Percentiles rank a stretch among this genome's conserved stretches.
Evolutionary conservation across 2,888 invertebrate genomes (phyloP).

Genomic region (Megastigmus dorsalis): DNA sequence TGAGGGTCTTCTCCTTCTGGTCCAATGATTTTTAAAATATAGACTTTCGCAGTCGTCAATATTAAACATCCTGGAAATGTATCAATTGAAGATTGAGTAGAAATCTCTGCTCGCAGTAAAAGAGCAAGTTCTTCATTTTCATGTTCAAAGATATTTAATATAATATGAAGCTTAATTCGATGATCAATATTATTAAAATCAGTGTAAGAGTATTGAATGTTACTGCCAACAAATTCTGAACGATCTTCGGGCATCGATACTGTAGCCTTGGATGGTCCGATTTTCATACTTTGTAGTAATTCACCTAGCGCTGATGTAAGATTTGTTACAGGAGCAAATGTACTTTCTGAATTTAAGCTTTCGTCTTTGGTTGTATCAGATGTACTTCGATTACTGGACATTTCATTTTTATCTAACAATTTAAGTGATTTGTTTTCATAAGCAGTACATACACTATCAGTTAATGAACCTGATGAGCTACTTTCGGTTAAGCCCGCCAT

Average conservation of each 20-base stretch:
- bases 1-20: conserved; percentile 76
- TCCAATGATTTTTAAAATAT: conserved; percentile 76
- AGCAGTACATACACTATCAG: conserved; percentile 79
- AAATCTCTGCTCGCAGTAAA: conserved; percentile 75
- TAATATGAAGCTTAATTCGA: conserved; percentile 78
- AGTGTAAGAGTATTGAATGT: conserved; percentile 76
- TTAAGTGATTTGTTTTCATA: conserved; percentile 75
- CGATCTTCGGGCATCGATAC: conserved; percentile 67
- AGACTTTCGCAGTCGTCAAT: conserved; percentile 76
- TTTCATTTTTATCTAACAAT: conserved; percentile 59
- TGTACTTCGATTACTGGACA: conserved; percentile 56
- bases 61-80: conserved; percentile 75
- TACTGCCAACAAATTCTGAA: conserved; percentile 61
- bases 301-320: conserved; percentile 75
- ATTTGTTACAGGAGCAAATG: conserved; percentile 63
- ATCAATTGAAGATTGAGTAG: conserved; percentile 70
- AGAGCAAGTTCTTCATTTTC: conserved; percentile 77
- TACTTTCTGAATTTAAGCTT: conserved; percentile 54
- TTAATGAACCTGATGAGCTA: conserved; percentile 79
- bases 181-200: conserved; percentile 78
- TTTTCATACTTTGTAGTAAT: conserved; percentile 75
- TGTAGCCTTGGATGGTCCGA: conserved; percentile 72
- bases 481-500: conserved; percentile 77
- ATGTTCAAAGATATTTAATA: conserved; percentile 77
- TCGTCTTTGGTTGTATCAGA: conserved; percentile 55